Base-by-base conservation (phyloP, 2,797 vertebrate genomes). In the Malurus splendens region DNA sequence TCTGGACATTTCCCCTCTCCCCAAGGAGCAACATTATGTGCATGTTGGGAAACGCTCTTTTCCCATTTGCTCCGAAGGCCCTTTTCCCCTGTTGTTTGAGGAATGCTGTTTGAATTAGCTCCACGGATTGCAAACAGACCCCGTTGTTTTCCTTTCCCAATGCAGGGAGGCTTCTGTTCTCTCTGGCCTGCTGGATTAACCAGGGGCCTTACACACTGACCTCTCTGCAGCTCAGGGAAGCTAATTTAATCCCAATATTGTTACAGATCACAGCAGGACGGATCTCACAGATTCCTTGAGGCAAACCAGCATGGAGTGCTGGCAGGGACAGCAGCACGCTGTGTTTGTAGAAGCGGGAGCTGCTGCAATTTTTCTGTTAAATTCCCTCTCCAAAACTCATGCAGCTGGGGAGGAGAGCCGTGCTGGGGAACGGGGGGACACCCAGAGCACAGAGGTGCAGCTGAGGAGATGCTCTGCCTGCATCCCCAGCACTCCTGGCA, bases 71-170 rank as follows among this genome's bases (percentile, higher is more conserved):
- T 95, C 52, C 32, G 7, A 84, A 76, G 87, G 91, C 86, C 82
- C 61, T 93, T 90, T 93, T 92, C 89, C 94, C 91, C 90, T 73
- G 76, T 90, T 90, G 93, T 78, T 83, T 95, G 90, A 95, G 86
- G 93, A 95, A 95, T 95, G 91, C 89, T 94, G 91, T 93, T 93
- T 94, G 95, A 95, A 95, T 95, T 93, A 92, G 93, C 95, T 89
- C 86, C 83, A 84, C 1, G 76, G 88, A 95, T 95, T 93, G 93
- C 95, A 95, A 95, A 94, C 90, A 95, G 95, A 95, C 82, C 90
- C 90, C 3, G 70, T 95, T 95, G 93, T 95, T 95, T 95, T 95
- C 93, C 91, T 95, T 95, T 95, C 91, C 93, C 93, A 54, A 24
- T 78, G 93, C 84, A 89, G 90, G 73, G 90, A 95, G 91, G 94